Evolutionary conservation across 2,888 invertebrate species (phyloP).

Genomic region (Rhorus exstirpatorius): DNA sequence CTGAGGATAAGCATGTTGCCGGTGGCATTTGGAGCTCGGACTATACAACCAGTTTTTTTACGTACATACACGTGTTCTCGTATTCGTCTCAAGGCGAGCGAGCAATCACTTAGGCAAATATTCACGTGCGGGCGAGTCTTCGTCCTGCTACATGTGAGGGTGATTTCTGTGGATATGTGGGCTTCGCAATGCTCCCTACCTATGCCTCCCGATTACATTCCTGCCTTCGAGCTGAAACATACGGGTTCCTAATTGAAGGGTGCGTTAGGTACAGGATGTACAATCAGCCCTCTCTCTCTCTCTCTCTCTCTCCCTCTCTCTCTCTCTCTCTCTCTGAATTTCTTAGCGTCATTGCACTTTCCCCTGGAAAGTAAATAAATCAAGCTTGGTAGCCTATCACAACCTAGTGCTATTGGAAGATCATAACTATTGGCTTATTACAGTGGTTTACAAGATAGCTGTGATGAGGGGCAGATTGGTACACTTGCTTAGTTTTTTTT

Average conservation of each 20-base stretch:
- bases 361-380: constrained; percentile 6
- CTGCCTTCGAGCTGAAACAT: constrained; percentile 49
- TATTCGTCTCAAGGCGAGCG: constrained; percentile 75
- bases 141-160: constrained; percentile 75
- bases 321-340: constrained; percentile 39
- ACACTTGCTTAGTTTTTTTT: too few species aligned
- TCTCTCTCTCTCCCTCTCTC: constrained; percentile 42
- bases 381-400: background rate
- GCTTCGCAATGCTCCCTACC: constrained; percentile 17
- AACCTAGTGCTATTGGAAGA: background rate
- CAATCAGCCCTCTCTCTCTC: constrained; percentile 25
- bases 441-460: background rate
- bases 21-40: constrained; percentile 39
- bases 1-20: constrained; percentile 3
- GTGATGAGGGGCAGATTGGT: too few species aligned
- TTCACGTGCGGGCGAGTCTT: constrained; percentile 82
- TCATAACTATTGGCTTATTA: background rate
- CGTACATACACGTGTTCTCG: constrained; percentile 40
- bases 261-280: constrained; percentile 35
- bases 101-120: constrained; percentile 84
- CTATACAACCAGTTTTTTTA: constrained; percentile 29
- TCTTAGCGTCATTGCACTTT: constrained; percentile 44
- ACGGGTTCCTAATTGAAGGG: constrained; percentile 77
- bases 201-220: constrained; percentile 52
- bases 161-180: constrained; percentile 67